Conservation (phyloP, 2,113 vertebrate genomes). For the Labrus mixtus region DNA sequence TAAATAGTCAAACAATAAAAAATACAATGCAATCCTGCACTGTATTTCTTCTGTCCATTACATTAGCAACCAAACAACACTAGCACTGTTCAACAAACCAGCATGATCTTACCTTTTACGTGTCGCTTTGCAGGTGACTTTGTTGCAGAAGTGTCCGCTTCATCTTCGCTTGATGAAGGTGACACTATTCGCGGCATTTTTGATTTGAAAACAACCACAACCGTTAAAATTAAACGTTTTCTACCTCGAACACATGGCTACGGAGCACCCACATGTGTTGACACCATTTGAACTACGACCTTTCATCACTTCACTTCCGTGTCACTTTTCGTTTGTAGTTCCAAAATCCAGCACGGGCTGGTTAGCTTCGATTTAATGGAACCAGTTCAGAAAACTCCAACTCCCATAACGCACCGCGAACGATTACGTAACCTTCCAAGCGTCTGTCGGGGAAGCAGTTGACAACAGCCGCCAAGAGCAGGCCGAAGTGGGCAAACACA, state of each 20-base stretch:
- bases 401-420: conserved; percentile 58
- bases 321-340: conserved; percentile 58
- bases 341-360: accelerated
- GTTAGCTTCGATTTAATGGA: accelerated
- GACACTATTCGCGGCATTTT: conserved; percentile 61
- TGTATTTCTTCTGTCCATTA: not conserved
- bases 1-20: too few species aligned
- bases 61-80: not conserved
- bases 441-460: conserved; percentile 56
- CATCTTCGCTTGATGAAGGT: conserved; percentile 67
- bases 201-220: not conserved
- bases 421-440: conserved; percentile 66
- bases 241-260: conserved; percentile 17
- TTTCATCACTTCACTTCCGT: conserved; percentile 54
- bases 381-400: not conserved
- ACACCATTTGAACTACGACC: conserved; percentile 46
- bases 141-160: not conserved
- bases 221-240: not conserved
- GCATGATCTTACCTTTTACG: conserved; percentile 31
- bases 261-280: conserved; percentile 54
- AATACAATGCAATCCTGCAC: too few species aligned
- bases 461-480: conserved; percentile 69
- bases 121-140: not conserved
- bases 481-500: conserved; percentile 78
- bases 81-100: not conserved